phyloP scores from a whole-genome alignment of 2,797 vertebrate genomes.

The Mus caroli region DNA sequence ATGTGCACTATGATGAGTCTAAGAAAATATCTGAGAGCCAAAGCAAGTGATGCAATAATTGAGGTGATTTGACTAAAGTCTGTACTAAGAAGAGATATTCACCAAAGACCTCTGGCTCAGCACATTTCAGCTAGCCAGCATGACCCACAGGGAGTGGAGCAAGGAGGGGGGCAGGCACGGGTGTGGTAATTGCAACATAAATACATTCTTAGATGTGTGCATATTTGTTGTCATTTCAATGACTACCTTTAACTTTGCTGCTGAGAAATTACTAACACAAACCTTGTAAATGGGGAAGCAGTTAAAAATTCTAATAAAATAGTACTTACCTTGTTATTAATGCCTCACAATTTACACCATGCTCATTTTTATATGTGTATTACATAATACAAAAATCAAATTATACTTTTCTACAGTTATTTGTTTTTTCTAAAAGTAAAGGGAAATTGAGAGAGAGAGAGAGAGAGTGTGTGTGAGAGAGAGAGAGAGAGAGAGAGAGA shows the following conservation, averaged over 20 bases:
- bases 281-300: constrained; percentile 20
- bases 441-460: constrained; percentile 36
- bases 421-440: constrained; percentile 61
- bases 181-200: constrained; percentile 1
- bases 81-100: neutral
- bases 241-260: constrained; percentile 53
- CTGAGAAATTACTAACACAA: constrained; percentile 61
- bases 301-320: constrained; percentile 58
- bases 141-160: neutral
- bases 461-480: too few species aligned
- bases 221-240: constrained; percentile 42
- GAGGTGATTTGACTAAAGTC: neutral
- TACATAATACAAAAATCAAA: constrained; percentile 43
- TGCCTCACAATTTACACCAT: neutral
- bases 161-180: neutral
- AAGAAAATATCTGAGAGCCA: constrained; percentile 48
- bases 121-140: neutral
- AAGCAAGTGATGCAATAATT: constrained; percentile 46
- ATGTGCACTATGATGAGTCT: neutral
- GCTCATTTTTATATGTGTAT: constrained; percentile 17
- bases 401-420: constrained; percentile 44
- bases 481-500: too few species aligned
- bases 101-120: neutral
- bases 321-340: constrained; percentile 52
- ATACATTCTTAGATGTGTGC: constrained; percentile 37